phyloP scores from a whole-genome alignment of 1,140 invertebrate species.

The Drosophila persimilis region DNA sequence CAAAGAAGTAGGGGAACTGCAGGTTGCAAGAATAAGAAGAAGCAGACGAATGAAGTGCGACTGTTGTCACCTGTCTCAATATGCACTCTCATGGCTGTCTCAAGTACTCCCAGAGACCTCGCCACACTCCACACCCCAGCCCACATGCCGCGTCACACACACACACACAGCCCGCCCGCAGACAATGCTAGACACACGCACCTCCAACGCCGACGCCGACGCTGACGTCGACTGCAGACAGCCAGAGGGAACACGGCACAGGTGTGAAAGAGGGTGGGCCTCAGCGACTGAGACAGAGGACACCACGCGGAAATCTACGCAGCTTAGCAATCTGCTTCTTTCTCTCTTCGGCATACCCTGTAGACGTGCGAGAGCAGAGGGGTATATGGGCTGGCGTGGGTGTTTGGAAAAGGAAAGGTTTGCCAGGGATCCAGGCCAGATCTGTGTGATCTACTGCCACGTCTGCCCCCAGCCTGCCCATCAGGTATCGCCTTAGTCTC shows the following conservation, averaged over 20 bases:
- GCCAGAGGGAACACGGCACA: constrained; percentile 24
- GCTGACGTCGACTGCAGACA: constrained; percentile 23
- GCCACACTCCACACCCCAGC: constrained; percentile 3
- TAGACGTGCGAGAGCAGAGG: too few relatives aligned
- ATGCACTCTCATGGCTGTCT: constrained; percentile 76
- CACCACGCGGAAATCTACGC: constrained; percentile 72
- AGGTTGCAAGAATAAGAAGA: constrained; percentile 1
- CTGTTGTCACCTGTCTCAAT: constrained; percentile 78
- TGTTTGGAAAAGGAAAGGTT: background rate
- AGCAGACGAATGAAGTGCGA: constrained; percentile 57
- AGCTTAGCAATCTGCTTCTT: constrained; percentile 74
- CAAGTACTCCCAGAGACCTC: constrained; percentile 60
- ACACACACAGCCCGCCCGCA: constrained; percentile 14
- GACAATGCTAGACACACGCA: constrained; percentile 70
- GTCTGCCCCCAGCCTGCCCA: too few relatives aligned
- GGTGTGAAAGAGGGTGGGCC: constrained; percentile 2
- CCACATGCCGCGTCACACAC: constrained; percentile 18
- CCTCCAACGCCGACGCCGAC: constrained; percentile 33
- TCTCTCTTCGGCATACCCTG: constrained; percentile 24
- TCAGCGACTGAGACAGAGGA: constrained; percentile 13
- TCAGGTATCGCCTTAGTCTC: too few relatives aligned
- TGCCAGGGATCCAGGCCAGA: too few relatives aligned
- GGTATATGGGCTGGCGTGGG: too few relatives aligned
- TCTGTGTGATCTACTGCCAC: too few relatives aligned
- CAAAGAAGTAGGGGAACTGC: constrained; percentile 2